Evolutionary conservation across 2,797 vertebrate species (phyloP), one percentile per base, ranked within the genome.

Genomic region (Petrocephalus schoutedeni): DNA sequence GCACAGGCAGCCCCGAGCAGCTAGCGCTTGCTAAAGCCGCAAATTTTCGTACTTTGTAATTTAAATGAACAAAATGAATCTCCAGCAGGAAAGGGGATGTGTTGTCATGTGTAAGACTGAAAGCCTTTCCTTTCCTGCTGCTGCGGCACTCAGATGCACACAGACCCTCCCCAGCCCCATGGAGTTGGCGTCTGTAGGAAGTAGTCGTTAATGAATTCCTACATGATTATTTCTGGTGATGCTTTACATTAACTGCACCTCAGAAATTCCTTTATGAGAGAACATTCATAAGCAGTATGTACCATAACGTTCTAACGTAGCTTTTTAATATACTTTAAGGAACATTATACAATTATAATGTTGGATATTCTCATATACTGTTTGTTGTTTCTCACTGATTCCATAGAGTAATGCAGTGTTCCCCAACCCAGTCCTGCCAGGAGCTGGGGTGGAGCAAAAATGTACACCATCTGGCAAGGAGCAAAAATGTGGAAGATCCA

Each of bases 1-100:
- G 86, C 51, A 86, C 61, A 41, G 83, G 56, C 84, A 58, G 85
- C 87, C 87, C 87, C 57, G 10, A 89, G 88, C 82, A 49, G 49
- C 41, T 86, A 58, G 71, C 59, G 28, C 83, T 87, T 10, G 23
- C 59, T 59, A 89, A 88, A 87, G 82, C 28, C 87, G 67, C 87
- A 88, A 89, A 87, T 87, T 49, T 84, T 83, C 28, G 85, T 53
- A 45, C 59, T 88, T 87, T 86, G 85, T 86, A 87, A 89, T 89
- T 88, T 80, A 87, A 85, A 88, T 77, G 61, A 88, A 88, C 77
- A 85, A 87, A 87, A 89, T 53, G 57, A 23, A 83, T 87, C 86
- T 89, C 14, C 80, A 4, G 64, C 41, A 87, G 80, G 56, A n/a
- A 36, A 77, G 54, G 2, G 53, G 85, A 85, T 49, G 59, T 59